Percentiles rank a stretch among this genome's conserved stretches.
Conservation (phyloP, 2,113 vertebrate species). For the Caretta caretta region DNA sequence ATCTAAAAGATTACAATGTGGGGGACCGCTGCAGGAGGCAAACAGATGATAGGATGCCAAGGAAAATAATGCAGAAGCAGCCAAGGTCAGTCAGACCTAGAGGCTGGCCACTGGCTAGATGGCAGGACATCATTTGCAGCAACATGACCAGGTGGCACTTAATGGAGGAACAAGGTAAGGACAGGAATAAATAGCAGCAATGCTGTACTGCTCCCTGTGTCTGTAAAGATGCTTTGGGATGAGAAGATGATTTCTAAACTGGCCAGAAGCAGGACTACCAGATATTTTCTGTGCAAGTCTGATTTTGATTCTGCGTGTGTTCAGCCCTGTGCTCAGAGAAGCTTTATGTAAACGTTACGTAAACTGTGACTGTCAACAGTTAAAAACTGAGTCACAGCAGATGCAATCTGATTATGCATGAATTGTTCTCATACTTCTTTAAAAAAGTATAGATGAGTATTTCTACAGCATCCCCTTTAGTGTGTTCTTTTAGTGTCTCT, state of each 20-base stretch:
- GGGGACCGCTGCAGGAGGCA: background rate
- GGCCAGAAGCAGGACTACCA: background rate
- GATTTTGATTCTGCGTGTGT: background rate
- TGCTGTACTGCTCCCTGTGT: background rate
- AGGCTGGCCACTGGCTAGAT: too few relatives aligned
- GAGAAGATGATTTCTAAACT: background rate
- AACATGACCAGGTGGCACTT: too few relatives aligned
- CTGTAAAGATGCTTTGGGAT: background rate
- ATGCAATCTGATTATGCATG: background rate
- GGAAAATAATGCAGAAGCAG: too few relatives aligned
- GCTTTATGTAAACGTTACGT: background rate
- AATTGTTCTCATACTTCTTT: background rate
- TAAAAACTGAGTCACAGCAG: background rate
- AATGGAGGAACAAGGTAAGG: too few relatives aligned
- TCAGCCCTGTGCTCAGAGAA: background rate
- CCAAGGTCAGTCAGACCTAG: too few relatives aligned
- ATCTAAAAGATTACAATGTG: too few relatives aligned
- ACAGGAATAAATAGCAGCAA: too few relatives aligned
- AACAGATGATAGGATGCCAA: background rate
- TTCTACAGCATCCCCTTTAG: background rate
- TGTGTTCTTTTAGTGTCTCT: background rate
- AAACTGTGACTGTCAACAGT: background rate
- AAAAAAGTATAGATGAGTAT: background rate
- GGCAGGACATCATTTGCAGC: too few relatives aligned
- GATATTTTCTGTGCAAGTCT: background rate